phyloP scores from a whole-genome alignment of 2,797 vertebrate genomes.

The Echeneis naucrates region DNA sequence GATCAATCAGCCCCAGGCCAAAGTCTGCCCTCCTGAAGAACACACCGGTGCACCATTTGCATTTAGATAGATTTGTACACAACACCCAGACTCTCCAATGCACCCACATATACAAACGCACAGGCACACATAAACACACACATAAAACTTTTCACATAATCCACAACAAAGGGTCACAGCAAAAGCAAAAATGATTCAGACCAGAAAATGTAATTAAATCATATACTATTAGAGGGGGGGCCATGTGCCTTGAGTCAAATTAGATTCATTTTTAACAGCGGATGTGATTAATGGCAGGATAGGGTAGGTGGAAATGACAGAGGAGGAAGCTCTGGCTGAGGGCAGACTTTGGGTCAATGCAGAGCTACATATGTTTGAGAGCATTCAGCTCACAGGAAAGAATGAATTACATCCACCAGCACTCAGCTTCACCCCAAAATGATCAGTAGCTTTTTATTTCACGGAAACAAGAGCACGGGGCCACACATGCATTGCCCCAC shows the following conservation, averaged over 20 bases:
- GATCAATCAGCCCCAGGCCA: conserved; percentile 45
- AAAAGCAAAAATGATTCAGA: conserved; percentile 32
- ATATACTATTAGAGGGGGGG: conserved; percentile 44
- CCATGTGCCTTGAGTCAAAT: conserved; percentile 66
- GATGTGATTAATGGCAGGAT: conserved; percentile 80
- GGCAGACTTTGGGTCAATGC: conserved; percentile 37
- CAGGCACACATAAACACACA: not conserved
- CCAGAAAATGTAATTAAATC: conserved; percentile 68
- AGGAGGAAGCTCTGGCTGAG: conserved; percentile 49
- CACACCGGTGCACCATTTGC: conserved; percentile 71
- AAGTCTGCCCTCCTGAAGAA: conserved; percentile 51
- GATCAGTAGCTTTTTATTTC: conserved; percentile 12
- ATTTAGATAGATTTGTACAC: conserved; percentile 84
- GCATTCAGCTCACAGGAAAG: conserved; percentile 37
- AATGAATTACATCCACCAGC: conserved; percentile 33
- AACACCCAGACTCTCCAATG: conserved; percentile 19
- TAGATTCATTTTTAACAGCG: conserved; percentile 75
- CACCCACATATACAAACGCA: not conserved
- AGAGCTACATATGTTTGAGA: conserved; percentile 31
- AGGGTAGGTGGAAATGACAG: conserved; percentile 35
- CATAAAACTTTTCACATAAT: conserved; percentile 4
- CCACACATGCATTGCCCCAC: conserved; percentile 2
- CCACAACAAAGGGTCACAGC: conserved; percentile 32
- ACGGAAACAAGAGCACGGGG: conserved; percentile 1
- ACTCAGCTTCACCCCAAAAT: conserved; percentile 14